phyloP scores from a whole-genome alignment of 2,113 vertebrate species.

The Sorex araneus region DNA sequence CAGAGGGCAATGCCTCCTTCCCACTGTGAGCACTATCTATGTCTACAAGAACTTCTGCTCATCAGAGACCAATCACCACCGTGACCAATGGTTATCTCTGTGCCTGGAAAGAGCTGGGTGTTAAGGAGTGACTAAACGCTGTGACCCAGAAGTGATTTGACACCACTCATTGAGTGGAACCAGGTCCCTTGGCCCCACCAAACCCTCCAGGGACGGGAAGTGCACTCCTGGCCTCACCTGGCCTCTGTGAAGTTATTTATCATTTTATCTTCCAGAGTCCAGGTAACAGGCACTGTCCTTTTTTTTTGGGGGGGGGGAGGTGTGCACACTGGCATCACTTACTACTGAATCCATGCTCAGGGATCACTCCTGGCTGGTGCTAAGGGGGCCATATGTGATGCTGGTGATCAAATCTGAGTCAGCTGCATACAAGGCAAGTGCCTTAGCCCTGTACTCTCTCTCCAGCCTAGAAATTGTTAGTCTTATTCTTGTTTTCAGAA shows the following conservation, averaged over 20 bases:
- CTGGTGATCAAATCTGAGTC: too few species aligned
- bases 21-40: too few species aligned
- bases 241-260: not conserved
- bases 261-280: not conserved
- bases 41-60: not conserved
- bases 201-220: not conserved
- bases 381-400: too few species aligned
- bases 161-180: not conserved
- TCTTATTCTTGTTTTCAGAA: not conserved
- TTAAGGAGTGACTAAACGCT: not conserved
- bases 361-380: too few species aligned
- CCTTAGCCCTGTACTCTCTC: too few species aligned
- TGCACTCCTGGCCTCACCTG: too few species aligned
- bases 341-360: too few species aligned
- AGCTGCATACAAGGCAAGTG: too few species aligned
- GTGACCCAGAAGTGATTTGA: not conserved
- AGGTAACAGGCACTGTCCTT: not conserved
- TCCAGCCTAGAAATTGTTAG: too few species aligned
- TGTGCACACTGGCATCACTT: too few species aligned
- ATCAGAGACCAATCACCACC: not conserved
- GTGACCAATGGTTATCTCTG: not conserved
- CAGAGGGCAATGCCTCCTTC: too few species aligned
- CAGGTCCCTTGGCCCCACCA: not conserved
- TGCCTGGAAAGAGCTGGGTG: not conserved
- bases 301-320: too few species aligned